Evolutionary conservation across 2,888 invertebrate species (phyloP).

Genomic region (Mylabris sibirica): DNA sequence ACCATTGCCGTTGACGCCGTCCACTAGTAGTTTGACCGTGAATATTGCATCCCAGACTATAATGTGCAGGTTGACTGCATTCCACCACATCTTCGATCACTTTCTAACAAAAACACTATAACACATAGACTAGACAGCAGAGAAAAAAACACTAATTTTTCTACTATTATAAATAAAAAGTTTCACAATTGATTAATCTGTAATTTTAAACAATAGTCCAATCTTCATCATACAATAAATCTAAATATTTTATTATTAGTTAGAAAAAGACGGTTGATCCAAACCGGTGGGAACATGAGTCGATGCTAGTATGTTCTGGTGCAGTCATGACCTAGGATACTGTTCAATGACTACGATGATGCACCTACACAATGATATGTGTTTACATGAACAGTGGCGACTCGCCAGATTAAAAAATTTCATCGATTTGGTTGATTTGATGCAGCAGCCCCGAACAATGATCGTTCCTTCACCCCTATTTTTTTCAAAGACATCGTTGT

Average conservation of each 20-base stretch:
- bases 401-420: neutral
- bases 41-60: constrained; percentile 15
- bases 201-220: neutral
- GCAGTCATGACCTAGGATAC: constrained; percentile 54
- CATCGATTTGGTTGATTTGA: constrained; percentile 2
- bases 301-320: constrained; percentile 34
- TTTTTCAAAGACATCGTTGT: neutral
- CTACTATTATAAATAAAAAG: neutral
- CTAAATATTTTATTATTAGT: neutral
- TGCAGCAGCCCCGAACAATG: neutral
- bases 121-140: neutral
- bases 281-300: constrained; percentile 26
- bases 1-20: constrained; percentile 7
- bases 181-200: neutral
- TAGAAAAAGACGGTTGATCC: neutral
- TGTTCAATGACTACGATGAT: constrained; percentile 55
- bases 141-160: neutral
- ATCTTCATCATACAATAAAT: neutral
- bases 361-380: constrained; percentile 45
- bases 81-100: constrained; percentile 35
- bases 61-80: constrained; percentile 46
- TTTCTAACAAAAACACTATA: constrained; percentile 23
- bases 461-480: neutral
- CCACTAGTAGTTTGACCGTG: constrained; percentile 6
- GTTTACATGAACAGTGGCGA: constrained; percentile 16